phyloP scores from a whole-genome alignment of 2,888 invertebrate genomes.

The Thera obeliscata region DNA sequence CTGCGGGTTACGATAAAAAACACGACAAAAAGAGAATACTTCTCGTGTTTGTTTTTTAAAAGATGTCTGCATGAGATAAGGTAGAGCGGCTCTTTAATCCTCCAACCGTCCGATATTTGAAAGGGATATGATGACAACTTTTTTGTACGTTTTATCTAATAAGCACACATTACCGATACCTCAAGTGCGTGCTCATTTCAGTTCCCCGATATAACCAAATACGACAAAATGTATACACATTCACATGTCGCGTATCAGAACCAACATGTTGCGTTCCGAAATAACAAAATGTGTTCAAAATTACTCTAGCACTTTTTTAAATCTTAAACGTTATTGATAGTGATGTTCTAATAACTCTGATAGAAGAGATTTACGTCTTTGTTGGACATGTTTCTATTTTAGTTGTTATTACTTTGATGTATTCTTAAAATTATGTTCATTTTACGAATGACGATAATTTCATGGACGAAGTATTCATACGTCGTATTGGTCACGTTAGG shows the following conservation, averaged over 20 bases:
- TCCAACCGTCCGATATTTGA: constrained; percentile 81
- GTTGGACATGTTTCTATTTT: too few species aligned
- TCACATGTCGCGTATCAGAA: constrained; percentile 21
- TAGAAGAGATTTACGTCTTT: neutral
- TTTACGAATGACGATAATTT: too few species aligned
- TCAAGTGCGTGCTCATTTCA: constrained; percentile 52
- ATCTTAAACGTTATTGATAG: neutral
- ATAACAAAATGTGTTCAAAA: constrained; percentile 2
- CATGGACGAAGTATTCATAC: too few species aligned
- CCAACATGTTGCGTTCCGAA: constrained; percentile 11
- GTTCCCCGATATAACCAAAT: constrained; percentile 36
- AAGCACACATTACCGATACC: constrained; percentile 75
- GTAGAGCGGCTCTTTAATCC: constrained; percentile 83
- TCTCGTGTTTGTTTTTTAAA: constrained; percentile 84
- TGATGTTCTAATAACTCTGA: neutral
- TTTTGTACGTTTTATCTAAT: constrained; percentile 80
- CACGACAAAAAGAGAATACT: constrained; percentile 80
- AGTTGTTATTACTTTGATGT: too few species aligned
- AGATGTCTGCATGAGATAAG: constrained; percentile 83
- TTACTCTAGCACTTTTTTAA: constrained; percentile 1
- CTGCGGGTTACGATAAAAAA: constrained; percentile 84
- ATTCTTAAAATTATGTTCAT: too few species aligned
- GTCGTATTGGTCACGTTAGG: neutral
- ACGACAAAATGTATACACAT: constrained; percentile 26
- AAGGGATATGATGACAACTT: constrained; percentile 84